Evolutionary conservation across 2,888 invertebrate genomes (phyloP), one percentile per base, ranked within the genome.

Genomic region (Nemotelus pantherinus): DNA sequence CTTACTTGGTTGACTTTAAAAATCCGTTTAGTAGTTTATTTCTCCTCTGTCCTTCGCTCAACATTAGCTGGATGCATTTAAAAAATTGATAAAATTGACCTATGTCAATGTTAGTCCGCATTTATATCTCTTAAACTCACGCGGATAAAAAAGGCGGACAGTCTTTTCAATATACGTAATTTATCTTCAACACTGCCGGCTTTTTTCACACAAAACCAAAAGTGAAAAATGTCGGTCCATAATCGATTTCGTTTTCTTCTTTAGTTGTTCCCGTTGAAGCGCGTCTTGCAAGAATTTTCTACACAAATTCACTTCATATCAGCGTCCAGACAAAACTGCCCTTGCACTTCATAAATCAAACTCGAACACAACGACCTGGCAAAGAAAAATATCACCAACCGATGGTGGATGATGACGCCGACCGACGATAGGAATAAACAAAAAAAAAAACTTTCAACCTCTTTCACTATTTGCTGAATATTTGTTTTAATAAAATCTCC

Each of bases 291-390:
- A 70, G 47, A 70, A 70, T 70, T 70, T 70, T 70, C 70, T 70
- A 47, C 72, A 58, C 47, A 72, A 72, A 72, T 72, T 43, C 57
- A 72, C 72, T 72, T 72, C 72, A 58, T 57, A 58, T 58, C 72
- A 25, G 53, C 57, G 44, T 72, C 58, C 58, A 72, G 47, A 72
- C 72, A 47, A 72, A 74, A 74, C 25, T 60, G 60, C 41, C 60
- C 48, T 60, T 60, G 74, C 74, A 74, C 74, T 60, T 74, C 74
- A 74, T 74, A 74, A 74, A 74, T 74, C 74, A 74, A 60, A 25
- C 57, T 57, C 43, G 39, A 2, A 25, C 50, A 44, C 41, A 71
- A 53, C 55, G 44, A 71, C 44, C 44, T 3, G 55, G 10, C 41
- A 55, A 55, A 55, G 10, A 53, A 10, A 41, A 70, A 50, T 39